Conservation (phyloP, 2,888 invertebrate species). For the Campoplex capitator region DNA sequence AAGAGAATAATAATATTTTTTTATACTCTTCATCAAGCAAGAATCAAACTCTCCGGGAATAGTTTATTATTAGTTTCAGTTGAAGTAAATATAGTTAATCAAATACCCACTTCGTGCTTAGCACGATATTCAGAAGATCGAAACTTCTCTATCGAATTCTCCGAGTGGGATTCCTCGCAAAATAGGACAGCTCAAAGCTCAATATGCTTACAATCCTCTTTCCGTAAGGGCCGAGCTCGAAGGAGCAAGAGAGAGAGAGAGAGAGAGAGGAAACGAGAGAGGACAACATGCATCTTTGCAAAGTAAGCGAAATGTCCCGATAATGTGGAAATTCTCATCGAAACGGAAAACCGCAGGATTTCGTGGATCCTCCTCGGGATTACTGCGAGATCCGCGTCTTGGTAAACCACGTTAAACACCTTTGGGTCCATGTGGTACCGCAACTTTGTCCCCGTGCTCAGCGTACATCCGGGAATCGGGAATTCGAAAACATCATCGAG, state of each 20-base stretch:
- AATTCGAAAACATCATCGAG: conserved; percentile 44
- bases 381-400: conserved; percentile 32
- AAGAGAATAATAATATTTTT: neutral
- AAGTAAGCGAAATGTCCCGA: conserved; percentile 40
- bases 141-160: conserved; percentile 1
- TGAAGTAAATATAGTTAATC: conserved; percentile 12
- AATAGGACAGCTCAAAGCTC: conserved; percentile 29
- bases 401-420: conserved; percentile 49
- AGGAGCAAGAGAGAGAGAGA: neutral
- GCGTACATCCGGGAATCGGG: conserved; percentile 27
- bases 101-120: neutral
- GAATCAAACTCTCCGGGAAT: too few relatives aligned
- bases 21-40: too few relatives aligned
- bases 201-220: neutral
- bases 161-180: neutral
- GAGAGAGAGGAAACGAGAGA: neutral
- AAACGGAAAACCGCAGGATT: conserved; percentile 38
- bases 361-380: conserved; percentile 15
- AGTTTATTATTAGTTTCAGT: neutral
- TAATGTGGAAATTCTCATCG: conserved; percentile 44
- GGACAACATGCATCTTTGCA: conserved; percentile 32
- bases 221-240: neutral
- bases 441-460: conserved; percentile 30
- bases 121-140: neutral
- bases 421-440: conserved; percentile 38